phyloP scores from a whole-genome alignment of 2,888 invertebrate species.

The Norana najaformis region DNA sequence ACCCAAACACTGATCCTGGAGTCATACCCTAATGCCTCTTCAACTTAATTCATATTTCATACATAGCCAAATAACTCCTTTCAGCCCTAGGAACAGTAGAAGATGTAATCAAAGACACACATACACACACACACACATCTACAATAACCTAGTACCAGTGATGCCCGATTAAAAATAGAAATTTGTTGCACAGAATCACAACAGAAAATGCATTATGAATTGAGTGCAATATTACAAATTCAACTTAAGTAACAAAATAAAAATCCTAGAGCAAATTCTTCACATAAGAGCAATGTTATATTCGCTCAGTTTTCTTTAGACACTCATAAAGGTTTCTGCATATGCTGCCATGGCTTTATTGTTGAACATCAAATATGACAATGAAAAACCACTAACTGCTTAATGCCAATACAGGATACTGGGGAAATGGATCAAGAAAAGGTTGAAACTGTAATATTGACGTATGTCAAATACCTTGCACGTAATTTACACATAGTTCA shows the following conservation, averaged over 20 bases:
- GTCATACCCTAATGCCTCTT: background rate
- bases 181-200: background rate
- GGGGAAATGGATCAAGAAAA: background rate
- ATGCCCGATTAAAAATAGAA: background rate
- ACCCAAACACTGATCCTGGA: background rate
- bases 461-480: background rate
- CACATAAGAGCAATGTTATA: background rate
- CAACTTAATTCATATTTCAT: background rate
- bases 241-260: background rate
- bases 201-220: background rate
- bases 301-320: background rate
- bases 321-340: background rate
- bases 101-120: background rate
- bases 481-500: background rate
- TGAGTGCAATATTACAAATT: background rate
- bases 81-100: background rate
- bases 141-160: background rate
- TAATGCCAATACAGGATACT: background rate
- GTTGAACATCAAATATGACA: background rate
- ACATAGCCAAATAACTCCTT: conserved; percentile 1
- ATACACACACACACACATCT: background rate
- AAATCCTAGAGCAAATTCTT: background rate
- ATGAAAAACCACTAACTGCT: background rate
- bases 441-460: background rate
- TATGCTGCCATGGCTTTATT: background rate